Percentiles rank a stretch among this genome's conserved stretches.
Evolutionary conservation across 2,113 vertebrate genomes (phyloP).

Genomic region (Zapus hudsonius): DNA sequence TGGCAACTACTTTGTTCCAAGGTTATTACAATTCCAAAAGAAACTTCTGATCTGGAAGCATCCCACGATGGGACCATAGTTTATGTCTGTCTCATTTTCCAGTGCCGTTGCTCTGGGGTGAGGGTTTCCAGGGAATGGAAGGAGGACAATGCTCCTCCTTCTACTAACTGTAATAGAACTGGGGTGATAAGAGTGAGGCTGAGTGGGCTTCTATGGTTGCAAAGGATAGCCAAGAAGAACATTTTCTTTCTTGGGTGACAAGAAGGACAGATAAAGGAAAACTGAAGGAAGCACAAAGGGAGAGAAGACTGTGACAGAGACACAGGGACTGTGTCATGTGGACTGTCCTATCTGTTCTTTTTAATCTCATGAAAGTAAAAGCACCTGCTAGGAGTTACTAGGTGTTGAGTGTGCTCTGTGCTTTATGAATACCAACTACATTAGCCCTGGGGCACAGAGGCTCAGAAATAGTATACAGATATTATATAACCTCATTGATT

Average conservation of each 20-base stretch:
- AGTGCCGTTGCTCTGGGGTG: background rate
- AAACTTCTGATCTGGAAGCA: slow-evolving; percentile 16
- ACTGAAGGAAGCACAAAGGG: slow-evolving; percentile 32
- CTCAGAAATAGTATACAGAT: background rate
- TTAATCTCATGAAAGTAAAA: slow-evolving; percentile 6
- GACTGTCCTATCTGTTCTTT: background rate
- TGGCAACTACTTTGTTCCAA: slow-evolving; percentile 46
- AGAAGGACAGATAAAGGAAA: slow-evolving; percentile 45
- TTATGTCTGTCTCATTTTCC: background rate
- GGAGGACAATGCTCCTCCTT: background rate
- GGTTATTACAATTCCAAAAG: background rate
- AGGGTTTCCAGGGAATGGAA: slow-evolving; percentile 16
- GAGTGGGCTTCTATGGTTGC: background rate
- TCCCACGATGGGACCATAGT: background rate
- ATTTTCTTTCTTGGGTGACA: slow-evolving; percentile 21
- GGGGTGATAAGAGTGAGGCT: background rate
- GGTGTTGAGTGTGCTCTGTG: slow-evolving; percentile 4
- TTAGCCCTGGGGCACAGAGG: background rate
- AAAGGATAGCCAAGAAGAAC: background rate
- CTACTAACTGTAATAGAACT: background rate
- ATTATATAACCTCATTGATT: background rate
- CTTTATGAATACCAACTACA: background rate
- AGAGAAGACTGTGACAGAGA: slow-evolving; percentile 21
- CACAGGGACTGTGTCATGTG: slow-evolving; percentile 7
- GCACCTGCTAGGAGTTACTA: background rate